These are phyloP conservation scores for Odobenus rosmarus DNA, from an alignment of 2,113 vertebrate genomes.

Conservation along the genomic window DNA sequence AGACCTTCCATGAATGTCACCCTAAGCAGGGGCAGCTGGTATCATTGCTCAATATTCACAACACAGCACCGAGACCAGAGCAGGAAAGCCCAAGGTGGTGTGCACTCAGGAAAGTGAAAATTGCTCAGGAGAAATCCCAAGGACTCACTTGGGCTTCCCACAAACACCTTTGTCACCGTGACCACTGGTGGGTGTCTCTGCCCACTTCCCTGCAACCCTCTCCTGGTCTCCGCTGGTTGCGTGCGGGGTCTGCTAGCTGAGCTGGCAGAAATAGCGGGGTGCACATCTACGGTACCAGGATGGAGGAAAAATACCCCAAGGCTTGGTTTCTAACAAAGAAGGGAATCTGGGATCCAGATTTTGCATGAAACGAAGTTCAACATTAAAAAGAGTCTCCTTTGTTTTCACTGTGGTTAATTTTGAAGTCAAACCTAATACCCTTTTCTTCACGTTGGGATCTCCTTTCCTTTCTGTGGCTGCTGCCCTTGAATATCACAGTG, in stretches of 20 bases:
- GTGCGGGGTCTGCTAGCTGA: fast-evolving
- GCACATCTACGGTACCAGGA: fast-evolving
- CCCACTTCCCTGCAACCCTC: fast-evolving
- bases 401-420: neutral
- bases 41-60: neutral
- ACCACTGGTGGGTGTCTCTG: fast-evolving
- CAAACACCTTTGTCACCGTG: fast-evolving
- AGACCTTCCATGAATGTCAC: too few relatives aligned
- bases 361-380: neutral
- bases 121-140: neutral
- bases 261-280: neutral
- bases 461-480: neutral
- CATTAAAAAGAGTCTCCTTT: fast-evolving
- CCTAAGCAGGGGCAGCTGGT: neutral
- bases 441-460: neutral
- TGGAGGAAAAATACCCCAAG: too few relatives aligned
- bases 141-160: neutral
- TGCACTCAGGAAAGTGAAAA: neutral
- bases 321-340: neutral
- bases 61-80: neutral
- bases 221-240: neutral
- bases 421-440: too few relatives aligned
- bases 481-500: neutral
- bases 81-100: too few relatives aligned
- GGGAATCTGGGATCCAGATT: neutral